Evolutionary conservation across 2,113 vertebrate species (phyloP).

Genomic region (Phycodurus eques): DNA sequence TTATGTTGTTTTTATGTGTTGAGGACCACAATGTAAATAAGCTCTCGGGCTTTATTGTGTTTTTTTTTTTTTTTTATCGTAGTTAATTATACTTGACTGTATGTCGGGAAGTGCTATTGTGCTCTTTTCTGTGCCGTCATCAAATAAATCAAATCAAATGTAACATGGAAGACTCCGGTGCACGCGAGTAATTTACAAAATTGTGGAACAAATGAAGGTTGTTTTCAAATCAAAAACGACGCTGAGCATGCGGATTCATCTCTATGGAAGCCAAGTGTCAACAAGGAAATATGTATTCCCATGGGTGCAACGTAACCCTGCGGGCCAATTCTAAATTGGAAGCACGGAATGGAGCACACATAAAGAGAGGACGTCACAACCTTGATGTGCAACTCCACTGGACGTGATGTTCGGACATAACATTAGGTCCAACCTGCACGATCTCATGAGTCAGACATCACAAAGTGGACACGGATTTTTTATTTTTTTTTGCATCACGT

Average conservation of each 20-base stretch:
- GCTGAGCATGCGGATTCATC: constrained; percentile 28
- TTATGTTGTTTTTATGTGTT: too few species aligned
- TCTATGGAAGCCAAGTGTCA: constrained; percentile 55
- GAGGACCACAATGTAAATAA: too few species aligned
- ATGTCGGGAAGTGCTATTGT: too few species aligned
- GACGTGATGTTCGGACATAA: neutral
- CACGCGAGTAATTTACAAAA: neutral
- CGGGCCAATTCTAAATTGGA: neutral
- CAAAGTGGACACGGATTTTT: neutral
- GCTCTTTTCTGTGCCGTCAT: too few species aligned
- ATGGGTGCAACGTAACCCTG: constrained; percentile 8
- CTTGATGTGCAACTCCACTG: neutral
- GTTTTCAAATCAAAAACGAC: neutral
- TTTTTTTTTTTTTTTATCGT: too few species aligned
- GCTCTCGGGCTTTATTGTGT: too few species aligned
- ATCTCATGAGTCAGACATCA: neutral
- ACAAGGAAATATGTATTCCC: constrained; percentile 33
- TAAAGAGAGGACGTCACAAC: neutral
- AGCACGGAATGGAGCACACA: neutral
- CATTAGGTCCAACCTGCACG: neutral
- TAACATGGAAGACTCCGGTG: neutral
- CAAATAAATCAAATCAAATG: too few species aligned
- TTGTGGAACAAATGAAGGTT: neutral
- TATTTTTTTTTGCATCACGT: neutral
- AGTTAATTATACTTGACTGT: too few species aligned